These are phyloP conservation scores for Uropsilus gracilis DNA, from an alignment of 2,113 vertebrate species.

Conservation along the genomic window DNA sequence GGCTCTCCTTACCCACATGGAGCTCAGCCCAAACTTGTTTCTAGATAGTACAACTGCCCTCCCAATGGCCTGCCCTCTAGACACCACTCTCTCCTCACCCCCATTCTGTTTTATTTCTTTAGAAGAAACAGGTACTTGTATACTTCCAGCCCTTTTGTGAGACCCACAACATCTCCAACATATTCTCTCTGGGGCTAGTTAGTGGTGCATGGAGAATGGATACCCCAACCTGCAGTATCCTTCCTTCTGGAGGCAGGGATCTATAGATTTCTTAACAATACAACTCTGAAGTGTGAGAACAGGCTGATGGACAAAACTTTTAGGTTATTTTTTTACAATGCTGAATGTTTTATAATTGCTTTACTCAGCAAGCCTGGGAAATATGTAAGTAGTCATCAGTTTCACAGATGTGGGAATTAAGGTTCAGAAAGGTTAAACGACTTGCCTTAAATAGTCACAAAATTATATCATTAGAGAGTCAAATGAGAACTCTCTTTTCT, in stretches of 20 bases:
- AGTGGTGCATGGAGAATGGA: background rate
- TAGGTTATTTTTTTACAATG: conserved; percentile 29
- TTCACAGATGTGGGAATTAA: conserved; percentile 62
- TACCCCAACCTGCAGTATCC: background rate
- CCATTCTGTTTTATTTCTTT: background rate
- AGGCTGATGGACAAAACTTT: background rate
- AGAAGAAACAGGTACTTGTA: background rate
- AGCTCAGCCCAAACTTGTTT: background rate
- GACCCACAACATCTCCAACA: background rate
- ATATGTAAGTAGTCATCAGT: conserved; percentile 52
- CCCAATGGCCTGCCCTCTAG: background rate
- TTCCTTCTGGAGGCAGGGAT: background rate
- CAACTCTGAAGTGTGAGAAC: background rate
- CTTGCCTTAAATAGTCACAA: conserved; percentile 65
- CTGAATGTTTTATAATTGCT: conserved; percentile 61
- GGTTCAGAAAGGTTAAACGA: conserved; percentile 61
- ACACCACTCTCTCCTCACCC: background rate
- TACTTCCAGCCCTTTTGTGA: background rate
- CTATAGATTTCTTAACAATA: background rate
- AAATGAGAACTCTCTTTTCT: conserved; percentile 40
- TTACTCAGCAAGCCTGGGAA: conserved; percentile 62
- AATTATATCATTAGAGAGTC: conserved; percentile 35
- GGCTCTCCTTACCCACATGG: background rate
- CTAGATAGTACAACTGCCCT: background rate
- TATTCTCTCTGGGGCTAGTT: background rate